These are phyloP conservation scores for Oncopeltus fasciatus DNA, from an alignment of 1,140 invertebrate genomes.

Conservation along the genomic window DNA sequence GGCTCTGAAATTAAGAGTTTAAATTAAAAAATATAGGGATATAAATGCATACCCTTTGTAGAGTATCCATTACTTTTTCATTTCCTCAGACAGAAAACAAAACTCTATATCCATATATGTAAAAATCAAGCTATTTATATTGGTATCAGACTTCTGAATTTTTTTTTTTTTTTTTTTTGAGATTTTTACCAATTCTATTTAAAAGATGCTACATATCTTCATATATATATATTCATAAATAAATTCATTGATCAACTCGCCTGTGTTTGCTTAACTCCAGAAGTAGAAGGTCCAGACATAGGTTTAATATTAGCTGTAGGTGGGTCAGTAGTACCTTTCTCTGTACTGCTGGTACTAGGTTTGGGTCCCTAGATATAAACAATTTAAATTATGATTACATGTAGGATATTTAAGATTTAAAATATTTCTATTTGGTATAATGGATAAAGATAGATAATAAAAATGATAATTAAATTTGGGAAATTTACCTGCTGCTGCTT, in stretches of 20 bases:
- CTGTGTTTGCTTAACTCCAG: slow-evolving; percentile 29
- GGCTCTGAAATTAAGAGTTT: slow-evolving; percentile 11
- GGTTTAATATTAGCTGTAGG: slow-evolving; percentile 87
- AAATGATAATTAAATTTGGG: neutral
- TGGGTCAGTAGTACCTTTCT: slow-evolving; percentile 58
- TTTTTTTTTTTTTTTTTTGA: no score
- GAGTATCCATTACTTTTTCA: no score
- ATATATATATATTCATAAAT: neutral
- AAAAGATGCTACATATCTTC: slow-evolving; percentile 12
- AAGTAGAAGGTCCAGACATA: slow-evolving; percentile 54
- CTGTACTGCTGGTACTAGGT: slow-evolving; percentile 44
- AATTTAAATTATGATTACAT: no score
- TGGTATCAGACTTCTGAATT: no score
- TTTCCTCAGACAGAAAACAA: no score
- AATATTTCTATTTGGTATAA: no score
- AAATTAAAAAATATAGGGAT: slow-evolving; percentile 1
- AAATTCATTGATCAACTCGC: slow-evolving; percentile 17
- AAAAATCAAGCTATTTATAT: no score
- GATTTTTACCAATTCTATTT: neutral
- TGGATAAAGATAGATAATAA: no score
- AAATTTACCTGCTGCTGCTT: slow-evolving; percentile 34
- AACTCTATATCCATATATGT: no score
- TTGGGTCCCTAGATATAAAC: slow-evolving; percentile 37
- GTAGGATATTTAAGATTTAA: no score
- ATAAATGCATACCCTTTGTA: no score